Evolutionary conservation across 2,113 vertebrate genomes (phyloP).

Genomic region (Nothocercus nigrocapillus): DNA sequence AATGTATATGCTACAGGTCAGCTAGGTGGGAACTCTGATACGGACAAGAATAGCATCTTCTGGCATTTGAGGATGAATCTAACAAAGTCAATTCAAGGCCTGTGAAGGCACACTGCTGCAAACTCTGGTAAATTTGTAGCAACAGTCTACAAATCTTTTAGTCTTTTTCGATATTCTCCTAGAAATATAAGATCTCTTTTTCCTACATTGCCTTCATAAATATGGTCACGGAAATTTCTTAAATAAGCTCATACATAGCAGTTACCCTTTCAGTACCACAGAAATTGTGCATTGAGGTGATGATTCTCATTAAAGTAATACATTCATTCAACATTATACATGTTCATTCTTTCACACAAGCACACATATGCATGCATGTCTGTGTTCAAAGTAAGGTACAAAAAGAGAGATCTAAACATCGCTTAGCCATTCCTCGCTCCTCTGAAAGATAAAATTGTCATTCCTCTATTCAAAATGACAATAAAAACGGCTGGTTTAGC

Average conservation of each 20-base stretch:
- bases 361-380: rapidly evolving
- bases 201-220: background rate
- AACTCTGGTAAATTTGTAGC: background rate
- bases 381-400: background rate
- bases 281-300: background rate
- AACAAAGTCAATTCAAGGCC: background rate
- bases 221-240: background rate
- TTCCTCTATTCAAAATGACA: conserved; percentile 53
- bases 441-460: conserved; percentile 44
- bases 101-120: background rate
- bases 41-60: background rate
- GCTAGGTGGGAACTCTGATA: background rate
- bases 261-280: background rate
- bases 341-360: background rate
- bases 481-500: conserved; percentile 47
- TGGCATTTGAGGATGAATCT: background rate
- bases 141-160: background rate
- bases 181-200: background rate
- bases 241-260: background rate
- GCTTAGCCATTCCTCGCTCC: background rate
- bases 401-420: background rate
- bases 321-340: background rate
- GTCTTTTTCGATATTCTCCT: background rate
- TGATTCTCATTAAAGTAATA: background rate
- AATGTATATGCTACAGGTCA: background rate